Percentiles rank a stretch among this genome's conserved stretches.
Conservation (phyloP, 2,797 vertebrate species). For the Neostethus bicornis region DNA sequence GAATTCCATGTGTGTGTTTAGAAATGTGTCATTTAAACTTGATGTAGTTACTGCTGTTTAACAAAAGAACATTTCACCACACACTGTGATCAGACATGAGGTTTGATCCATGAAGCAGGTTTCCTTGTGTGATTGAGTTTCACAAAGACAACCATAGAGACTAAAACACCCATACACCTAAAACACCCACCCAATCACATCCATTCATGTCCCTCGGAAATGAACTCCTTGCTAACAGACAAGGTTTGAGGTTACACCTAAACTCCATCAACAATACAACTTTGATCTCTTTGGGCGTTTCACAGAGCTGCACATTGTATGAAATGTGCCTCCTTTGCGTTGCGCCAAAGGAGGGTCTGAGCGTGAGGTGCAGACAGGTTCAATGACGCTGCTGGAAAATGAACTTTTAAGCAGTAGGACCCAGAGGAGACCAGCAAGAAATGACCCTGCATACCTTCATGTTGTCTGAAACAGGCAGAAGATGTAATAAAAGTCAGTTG, state of each 20-base stretch:
- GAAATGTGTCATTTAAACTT: constrained; percentile 26
- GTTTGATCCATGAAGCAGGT: constrained; percentile 81
- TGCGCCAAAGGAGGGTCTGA: constrained; percentile 18
- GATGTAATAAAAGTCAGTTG: constrained; percentile 62
- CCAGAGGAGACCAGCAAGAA: constrained; percentile 60
- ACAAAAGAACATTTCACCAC: constrained; percentile 52
- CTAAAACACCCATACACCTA: constrained; percentile 62
- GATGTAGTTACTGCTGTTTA: constrained; percentile 25
- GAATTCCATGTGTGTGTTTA: no score
- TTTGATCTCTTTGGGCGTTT: constrained; percentile 74
- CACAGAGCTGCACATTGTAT: constrained; percentile 80
- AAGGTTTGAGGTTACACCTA: constrained; percentile 82
- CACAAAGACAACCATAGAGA: constrained; percentile 50
- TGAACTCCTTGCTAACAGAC: constrained; percentile 74
- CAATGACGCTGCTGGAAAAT: constrained; percentile 15
- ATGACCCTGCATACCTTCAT: constrained; percentile 71
- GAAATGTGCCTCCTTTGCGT: constrained; percentile 51
- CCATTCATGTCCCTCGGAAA: constrained; percentile 80
- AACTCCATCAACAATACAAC: constrained; percentile 73
- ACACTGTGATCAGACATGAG: constrained; percentile 61
- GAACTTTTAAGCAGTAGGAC: constrained; percentile 75
- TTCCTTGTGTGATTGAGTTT: constrained; percentile 79
- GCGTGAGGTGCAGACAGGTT: constrained; percentile 23
- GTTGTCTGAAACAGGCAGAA: constrained; percentile 56
- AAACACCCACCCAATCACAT: constrained; percentile 68